A percentile compares a stretch with the other conserved stretches of the same genome.
These are phyloP conservation scores for Agrotis clavis DNA, from an alignment of 2,888 invertebrate species.

Conservation along the genomic window DNA sequence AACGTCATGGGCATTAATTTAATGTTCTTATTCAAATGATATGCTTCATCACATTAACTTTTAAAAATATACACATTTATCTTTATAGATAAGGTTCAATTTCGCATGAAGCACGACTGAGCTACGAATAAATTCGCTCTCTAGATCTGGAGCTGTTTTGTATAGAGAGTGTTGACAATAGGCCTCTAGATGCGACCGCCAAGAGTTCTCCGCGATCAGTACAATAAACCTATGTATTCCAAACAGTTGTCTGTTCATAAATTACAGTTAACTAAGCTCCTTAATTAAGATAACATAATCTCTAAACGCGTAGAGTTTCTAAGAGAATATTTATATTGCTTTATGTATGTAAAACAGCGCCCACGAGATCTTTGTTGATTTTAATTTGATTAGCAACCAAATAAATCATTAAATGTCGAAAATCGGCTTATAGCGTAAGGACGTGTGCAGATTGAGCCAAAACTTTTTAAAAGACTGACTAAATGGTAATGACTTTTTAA, in stretches of 20 bases:
- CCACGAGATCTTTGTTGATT: slow-evolving; percentile 34
- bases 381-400: slow-evolving; percentile 20
- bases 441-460: not conserved
- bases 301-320: slow-evolving; percentile 32
- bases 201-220: not conserved
- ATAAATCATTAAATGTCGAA: not conserved
- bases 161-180: not conserved
- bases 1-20: too few relatives aligned
- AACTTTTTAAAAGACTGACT: too few relatives aligned
- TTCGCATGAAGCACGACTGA: too few relatives aligned
- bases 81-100: too few relatives aligned
- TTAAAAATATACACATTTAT: too few relatives aligned
- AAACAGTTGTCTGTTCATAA: not conserved
- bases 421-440: not conserved
- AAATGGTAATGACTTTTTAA: not conserved
- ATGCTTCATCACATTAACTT: too few relatives aligned
- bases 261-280: slow-evolving; percentile 16
- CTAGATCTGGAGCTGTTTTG: not conserved
- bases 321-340: slow-evolving; percentile 31
- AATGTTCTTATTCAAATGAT: too few relatives aligned
- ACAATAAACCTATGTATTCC: not conserved
- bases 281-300: slow-evolving; percentile 25
- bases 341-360: slow-evolving; percentile 29
- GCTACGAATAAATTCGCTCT: too few relatives aligned
- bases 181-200: not conserved